A percentile compares a stretch with the other conserved stretches of the same genome.
phyloP scores from a whole-genome alignment of 2,888 invertebrate species.

The Spisula subtruncata region DNA sequence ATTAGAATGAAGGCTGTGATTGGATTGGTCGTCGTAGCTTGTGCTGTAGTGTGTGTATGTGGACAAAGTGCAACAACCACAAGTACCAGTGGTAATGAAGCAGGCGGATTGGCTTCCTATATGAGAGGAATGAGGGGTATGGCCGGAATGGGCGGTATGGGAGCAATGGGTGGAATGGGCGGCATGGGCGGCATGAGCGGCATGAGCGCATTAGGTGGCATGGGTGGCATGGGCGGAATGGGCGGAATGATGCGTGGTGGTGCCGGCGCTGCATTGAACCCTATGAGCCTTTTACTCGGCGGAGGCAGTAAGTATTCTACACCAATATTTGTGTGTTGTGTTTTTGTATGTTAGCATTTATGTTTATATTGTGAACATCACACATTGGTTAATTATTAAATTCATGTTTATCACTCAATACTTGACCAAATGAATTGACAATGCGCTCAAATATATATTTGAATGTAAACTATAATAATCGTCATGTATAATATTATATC shows the following conservation, averaged over 20 bases:
- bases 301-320: conserved; percentile 24
- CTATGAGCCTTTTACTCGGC: background rate
- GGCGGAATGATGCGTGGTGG: background rate
- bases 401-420: no score
- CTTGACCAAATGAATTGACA: no score
- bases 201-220: background rate
- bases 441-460: no score
- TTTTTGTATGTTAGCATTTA: background rate
- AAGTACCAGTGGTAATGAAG: background rate
- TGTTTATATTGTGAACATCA: background rate
- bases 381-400: background rate
- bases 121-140: background rate
- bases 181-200: background rate
- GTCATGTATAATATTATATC: no score
- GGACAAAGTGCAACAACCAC: background rate
- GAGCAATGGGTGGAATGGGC: background rate
- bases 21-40: background rate
- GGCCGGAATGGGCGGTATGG: background rate
- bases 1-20: conserved; percentile 23
- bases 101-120: background rate
- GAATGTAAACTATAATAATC: no score
- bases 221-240: background rate
- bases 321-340: background rate
- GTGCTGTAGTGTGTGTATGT: background rate
- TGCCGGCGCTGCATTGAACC: background rate